These are phyloP conservation scores for Aleiodes testaceus DNA, from an alignment of 2,888 invertebrate species.

Conservation along the genomic window DNA sequence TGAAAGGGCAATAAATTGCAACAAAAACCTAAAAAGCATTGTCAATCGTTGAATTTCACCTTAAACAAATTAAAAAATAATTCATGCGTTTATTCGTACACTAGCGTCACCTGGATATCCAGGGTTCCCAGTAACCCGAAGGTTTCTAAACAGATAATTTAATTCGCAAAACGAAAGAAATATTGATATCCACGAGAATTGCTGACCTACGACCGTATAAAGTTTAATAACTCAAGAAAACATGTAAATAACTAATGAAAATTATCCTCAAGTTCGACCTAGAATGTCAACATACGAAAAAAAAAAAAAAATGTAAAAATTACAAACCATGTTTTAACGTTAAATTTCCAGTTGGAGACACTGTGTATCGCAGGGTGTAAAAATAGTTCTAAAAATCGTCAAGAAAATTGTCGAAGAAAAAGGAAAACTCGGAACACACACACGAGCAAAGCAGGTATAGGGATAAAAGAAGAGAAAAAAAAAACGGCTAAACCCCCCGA, in stretches of 20 bases:
- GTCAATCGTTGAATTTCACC: neutral
- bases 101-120: constrained; percentile 29
- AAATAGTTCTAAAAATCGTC: constrained; percentile 8
- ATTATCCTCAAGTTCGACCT: too few relatives aligned
- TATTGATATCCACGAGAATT: neutral
- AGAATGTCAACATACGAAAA: neutral
- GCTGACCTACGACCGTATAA: neutral
- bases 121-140: constrained; percentile 9
- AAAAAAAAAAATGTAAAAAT: neutral
- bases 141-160: constrained; percentile 3
- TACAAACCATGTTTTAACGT: neutral
- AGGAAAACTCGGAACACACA: constrained; percentile 33
- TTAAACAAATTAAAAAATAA: neutral
- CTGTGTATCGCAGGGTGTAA: constrained; percentile 13
- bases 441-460: constrained; percentile 1
- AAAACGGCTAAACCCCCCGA: constrained; percentile 25
- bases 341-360: neutral
- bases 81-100: neutral
- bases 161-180: too few relatives aligned
- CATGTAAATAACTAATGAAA: too few relatives aligned
- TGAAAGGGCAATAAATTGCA: neutral
- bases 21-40: neutral
- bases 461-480: constrained; percentile 22
- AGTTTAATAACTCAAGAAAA: too few relatives aligned
- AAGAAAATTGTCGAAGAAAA: neutral